Conservation (phyloP, 2,888 invertebrate species). For the Drosophila ustulata region DNA sequence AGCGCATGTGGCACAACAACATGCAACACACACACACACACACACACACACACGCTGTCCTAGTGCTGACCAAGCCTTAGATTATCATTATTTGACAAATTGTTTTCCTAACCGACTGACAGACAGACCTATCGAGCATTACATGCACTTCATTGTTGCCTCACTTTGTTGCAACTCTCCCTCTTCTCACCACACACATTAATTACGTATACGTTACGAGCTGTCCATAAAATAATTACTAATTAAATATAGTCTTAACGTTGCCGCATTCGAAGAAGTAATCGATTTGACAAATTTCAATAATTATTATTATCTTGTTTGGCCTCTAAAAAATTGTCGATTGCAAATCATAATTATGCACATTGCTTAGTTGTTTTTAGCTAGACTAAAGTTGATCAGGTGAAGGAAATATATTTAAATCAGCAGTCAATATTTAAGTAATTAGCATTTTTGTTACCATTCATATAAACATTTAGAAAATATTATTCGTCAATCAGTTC, state of each 20-base stretch:
- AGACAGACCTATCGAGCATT: constrained; percentile 16
- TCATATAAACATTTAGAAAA: too few species aligned
- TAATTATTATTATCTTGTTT: not conserved
- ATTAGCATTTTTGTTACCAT: too few species aligned
- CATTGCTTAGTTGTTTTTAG: too few species aligned
- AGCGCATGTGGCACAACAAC: constrained; percentile 47
- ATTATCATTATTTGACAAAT: constrained; percentile 79
- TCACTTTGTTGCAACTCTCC: not conserved
- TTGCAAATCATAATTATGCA: too few species aligned
- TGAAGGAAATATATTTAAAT: too few species aligned
- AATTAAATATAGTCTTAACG: constrained; percentile 7
- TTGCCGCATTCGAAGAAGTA: not conserved
- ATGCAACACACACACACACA: constrained; percentile 36
- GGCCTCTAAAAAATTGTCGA: too few species aligned
- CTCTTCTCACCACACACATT: constrained; percentile 2
- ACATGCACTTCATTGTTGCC: not conserved
- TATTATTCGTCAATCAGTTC: too few species aligned
- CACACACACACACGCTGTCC: constrained; percentile 29
- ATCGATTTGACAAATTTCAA: not conserved
- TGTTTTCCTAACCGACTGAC: constrained; percentile 50
- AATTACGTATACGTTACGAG: constrained; percentile 15
- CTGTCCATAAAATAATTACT: not conserved
- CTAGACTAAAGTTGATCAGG: too few species aligned
- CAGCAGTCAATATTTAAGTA: too few species aligned
- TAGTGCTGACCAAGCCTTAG: constrained; percentile 62